These are phyloP conservation scores for Orientallactaga bullata DNA, from an alignment of 2,113 vertebrate genomes.

Conservation along the genomic window DNA sequence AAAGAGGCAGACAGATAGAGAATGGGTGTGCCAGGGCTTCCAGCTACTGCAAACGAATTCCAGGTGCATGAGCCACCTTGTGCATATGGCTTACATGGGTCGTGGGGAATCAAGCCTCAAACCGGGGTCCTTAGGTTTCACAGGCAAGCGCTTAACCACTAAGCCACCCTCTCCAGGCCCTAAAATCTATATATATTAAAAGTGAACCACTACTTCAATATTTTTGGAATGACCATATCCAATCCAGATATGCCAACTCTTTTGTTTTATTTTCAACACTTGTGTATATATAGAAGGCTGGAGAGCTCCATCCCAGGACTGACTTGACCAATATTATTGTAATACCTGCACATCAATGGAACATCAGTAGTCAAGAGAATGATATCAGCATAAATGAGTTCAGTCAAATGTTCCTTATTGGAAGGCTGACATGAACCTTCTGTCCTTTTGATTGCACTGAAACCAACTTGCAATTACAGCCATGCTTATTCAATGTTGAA, in stretches of 20 bases:
- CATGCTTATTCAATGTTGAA: background rate
- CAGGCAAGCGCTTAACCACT: too few relatives aligned
- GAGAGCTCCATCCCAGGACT: background rate
- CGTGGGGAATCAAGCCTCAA: too few relatives aligned
- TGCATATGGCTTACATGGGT: too few relatives aligned
- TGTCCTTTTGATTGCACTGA: background rate
- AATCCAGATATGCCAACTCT: background rate
- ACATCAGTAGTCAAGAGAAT: background rate
- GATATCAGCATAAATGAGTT: background rate
- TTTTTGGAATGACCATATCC: background rate
- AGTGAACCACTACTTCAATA: background rate
- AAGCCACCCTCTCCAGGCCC: too few relatives aligned
- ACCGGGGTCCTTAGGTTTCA: too few relatives aligned
- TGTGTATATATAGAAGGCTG: background rate
- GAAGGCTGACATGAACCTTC: background rate
- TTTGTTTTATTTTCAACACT: conserved; percentile 36
- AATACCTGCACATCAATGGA: background rate
- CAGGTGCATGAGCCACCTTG: too few relatives aligned
- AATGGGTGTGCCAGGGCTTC: too few relatives aligned
- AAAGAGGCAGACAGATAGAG: too few relatives aligned
- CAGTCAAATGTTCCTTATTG: background rate
- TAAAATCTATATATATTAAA: background rate
- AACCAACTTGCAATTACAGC: background rate
- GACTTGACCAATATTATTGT: background rate
- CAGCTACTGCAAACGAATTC: too few relatives aligned